phyloP scores from a whole-genome alignment of 2,888 invertebrate species.

The Adelognathus sp. region DNA sequence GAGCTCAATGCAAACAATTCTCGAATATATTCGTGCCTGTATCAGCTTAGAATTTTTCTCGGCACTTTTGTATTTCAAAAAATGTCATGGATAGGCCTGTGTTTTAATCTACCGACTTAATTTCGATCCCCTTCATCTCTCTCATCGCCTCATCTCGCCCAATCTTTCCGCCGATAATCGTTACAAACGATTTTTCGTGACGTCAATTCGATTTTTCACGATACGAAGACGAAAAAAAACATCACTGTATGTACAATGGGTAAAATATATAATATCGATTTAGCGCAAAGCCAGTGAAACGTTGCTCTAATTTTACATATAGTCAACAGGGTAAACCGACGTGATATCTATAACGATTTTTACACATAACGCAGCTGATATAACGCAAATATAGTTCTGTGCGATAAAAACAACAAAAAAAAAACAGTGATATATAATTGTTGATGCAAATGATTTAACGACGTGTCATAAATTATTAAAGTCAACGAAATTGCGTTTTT shows the following conservation, averaged over 20 bases:
- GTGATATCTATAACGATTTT: neutral
- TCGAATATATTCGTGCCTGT: neutral
- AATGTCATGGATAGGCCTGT: neutral
- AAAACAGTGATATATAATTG: neutral
- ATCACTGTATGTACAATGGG: conserved; percentile 37
- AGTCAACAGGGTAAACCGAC: conserved; percentile 6
- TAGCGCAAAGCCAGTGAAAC: neutral
- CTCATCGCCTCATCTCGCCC: neutral
- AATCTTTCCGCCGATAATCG: neutral
- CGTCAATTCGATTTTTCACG: neutral
- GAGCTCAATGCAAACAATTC: neutral
- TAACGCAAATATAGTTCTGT: neutral
- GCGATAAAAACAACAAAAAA: too few species aligned
- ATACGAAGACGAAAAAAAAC: neutral
- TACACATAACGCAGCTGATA: neutral
- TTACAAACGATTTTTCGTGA: too few species aligned
- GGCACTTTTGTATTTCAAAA: neutral
- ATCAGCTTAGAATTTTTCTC: neutral
- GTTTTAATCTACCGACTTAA: neutral
- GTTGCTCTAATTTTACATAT: neutral
- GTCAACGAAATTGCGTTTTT: neutral
- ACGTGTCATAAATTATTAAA: neutral
- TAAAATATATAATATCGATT: conserved; percentile 27
- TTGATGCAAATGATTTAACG: neutral
- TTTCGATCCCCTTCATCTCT: neutral